phyloP scores from a whole-genome alignment of 2,113 vertebrate genomes.

The Xiphias gladius region DNA sequence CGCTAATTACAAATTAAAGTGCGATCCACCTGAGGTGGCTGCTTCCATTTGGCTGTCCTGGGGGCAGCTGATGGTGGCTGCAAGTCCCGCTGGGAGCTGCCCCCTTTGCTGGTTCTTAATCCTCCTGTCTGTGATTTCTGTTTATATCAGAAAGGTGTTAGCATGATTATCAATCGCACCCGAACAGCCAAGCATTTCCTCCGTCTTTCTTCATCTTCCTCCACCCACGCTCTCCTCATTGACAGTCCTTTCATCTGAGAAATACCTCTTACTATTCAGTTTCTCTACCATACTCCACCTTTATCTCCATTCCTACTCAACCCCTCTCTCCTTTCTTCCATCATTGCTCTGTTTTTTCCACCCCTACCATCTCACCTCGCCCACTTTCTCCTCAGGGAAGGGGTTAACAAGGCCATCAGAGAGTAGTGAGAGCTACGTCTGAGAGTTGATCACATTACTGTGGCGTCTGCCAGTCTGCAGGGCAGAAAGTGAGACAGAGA shows the following conservation, averaged over 20 bases:
- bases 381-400: slow-evolving; percentile 62
- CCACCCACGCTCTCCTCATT: neutral
- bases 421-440: slow-evolving; percentile 69
- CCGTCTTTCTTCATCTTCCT: slow-evolving; percentile 5
- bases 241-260: slow-evolving; percentile 9
- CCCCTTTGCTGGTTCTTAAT: slow-evolving; percentile 33
- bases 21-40: slow-evolving; percentile 59
- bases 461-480: slow-evolving; percentile 75
- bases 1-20: slow-evolving; percentile 75
- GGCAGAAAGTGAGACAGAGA: slow-evolving; percentile 54
- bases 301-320: slow-evolving; percentile 27
- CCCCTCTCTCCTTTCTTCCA: neutral
- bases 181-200: neutral
- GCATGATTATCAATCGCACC: neutral
- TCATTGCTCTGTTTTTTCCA: neutral
- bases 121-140: slow-evolving; percentile 21
- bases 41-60: slow-evolving; percentile 59
- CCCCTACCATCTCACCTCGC: slow-evolving; percentile 5
- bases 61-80: slow-evolving; percentile 27
- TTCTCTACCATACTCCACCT: neutral
- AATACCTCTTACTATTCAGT: neutral
- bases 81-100: slow-evolving; percentile 49
- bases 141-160: slow-evolving; percentile 34
- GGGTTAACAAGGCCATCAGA: slow-evolving; percentile 78
- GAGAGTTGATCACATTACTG: slow-evolving; percentile 79